Percentiles rank a stretch among this genome's conserved stretches.
Evolutionary conservation across 1,140 invertebrate genomes (phyloP).

Genomic region (Anadara kagoshimensis): DNA sequence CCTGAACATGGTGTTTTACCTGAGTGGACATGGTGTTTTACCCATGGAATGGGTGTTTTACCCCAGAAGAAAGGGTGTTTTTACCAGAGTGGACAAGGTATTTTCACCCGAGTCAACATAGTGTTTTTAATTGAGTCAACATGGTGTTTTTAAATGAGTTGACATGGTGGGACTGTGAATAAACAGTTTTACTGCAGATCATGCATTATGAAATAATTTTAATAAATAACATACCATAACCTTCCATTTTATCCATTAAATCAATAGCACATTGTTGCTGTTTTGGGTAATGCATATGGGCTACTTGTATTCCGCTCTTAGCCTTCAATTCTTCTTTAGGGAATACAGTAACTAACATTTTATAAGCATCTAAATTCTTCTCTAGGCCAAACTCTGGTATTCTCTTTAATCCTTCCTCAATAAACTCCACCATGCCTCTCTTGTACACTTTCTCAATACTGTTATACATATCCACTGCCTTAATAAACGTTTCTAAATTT

Average conservation of each 20-base stretch:
- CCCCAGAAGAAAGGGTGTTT: too few relatives aligned
- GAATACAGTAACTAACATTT: constrained; percentile 90
- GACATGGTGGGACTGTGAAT: too few relatives aligned
- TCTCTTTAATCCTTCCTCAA: constrained; percentile 88
- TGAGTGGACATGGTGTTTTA: too few relatives aligned
- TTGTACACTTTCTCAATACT: constrained; percentile 54
- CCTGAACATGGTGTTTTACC: too few relatives aligned
- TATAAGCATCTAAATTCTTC: constrained; percentile 93
- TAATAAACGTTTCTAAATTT: constrained; percentile 50
- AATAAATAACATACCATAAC: constrained; percentile 79
- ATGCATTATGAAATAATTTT: too few relatives aligned
- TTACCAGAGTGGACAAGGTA: too few relatives aligned
- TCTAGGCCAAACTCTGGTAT: constrained; percentile 92
- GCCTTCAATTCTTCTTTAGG: constrained; percentile 94
- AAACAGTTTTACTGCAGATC: too few relatives aligned
- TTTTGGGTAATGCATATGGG: constrained; percentile 94
- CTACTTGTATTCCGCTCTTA: constrained; percentile 77
- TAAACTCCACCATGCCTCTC: constrained; percentile 89
- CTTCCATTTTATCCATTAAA: constrained; percentile 92
- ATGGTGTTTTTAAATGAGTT: too few relatives aligned
- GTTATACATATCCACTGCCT: constrained; percentile 55
- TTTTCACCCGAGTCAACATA: too few relatives aligned
- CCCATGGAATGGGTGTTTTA: too few relatives aligned
- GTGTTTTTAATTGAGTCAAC: too few relatives aligned
- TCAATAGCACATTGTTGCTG: constrained; percentile 94